Evolutionary conservation across 2,113 vertebrate species (phyloP), one percentile per base, ranked within the genome.

Genomic region (Acrocephalus kingi): DNA sequence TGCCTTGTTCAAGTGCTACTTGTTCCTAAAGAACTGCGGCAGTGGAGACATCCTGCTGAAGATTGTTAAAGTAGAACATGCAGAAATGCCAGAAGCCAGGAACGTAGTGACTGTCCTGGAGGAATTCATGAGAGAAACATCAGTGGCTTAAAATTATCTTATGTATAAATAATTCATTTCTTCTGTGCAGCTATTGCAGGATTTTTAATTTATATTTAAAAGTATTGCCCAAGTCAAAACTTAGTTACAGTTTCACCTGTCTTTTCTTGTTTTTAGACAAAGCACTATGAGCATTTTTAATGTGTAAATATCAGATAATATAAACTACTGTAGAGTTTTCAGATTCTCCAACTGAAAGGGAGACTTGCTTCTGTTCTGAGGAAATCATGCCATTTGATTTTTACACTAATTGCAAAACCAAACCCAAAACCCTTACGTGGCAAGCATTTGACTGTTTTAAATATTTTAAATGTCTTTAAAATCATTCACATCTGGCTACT

Each of bases 11-110:
- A 99, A 98, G 96, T 99, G 99, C 97, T 99, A 98, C 90, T 97
- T 98, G 95, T 99, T 99, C 97, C 98, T 99, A 27, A 99, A 98
- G 98, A 98, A 98, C 97, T 99, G 99, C 46, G 99, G 99, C 61
- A 99, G 99, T 12, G 99, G 99, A 3, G 99, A 99, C 28, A 97
- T 99, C 80, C 97, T 99, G 81, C 95, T 99, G 95, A 99, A 99
- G 96, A 99, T 99, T 21, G 99, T 99, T 39, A 98, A 98, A 89
- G 98, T 98, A 6, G 99, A 99, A 94, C 99, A 99, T 64, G 98
- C 98, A 66, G 99, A 99, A 97, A 97, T 99, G 98, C 98, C 98
- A 1, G 99, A 99, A 96, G 98, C 99, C 96, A 99, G 98, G 96
- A 98, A 98, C 1, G 99, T 99, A 89, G 99, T 99, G 79, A 91